Conservation (phyloP, 2,888 invertebrate species). For the Pharmacophagus antenor region DNA sequence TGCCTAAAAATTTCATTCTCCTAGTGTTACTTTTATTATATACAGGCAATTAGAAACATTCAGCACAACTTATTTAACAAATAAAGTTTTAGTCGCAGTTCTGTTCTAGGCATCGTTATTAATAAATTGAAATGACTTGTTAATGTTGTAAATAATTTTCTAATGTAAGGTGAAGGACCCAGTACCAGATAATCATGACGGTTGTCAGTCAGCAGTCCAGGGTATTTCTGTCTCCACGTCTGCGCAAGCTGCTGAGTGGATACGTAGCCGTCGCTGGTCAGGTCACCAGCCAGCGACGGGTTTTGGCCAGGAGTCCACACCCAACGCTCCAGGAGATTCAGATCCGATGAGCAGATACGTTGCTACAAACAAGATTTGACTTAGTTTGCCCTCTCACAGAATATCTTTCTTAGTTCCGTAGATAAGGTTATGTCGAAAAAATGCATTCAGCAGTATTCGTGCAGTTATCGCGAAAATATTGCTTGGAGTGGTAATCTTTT, state of each 20-base stretch:
- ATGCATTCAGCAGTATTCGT: no score
- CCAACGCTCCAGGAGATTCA: constrained; percentile 84
- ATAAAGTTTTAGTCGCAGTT: no score
- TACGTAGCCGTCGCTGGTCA: constrained; percentile 84
- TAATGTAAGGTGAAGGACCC: not conserved
- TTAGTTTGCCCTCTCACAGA: not conserved
- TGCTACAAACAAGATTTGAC: constrained; percentile 48
- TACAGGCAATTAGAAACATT: no score
- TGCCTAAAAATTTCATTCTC: no score
- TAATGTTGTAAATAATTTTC: no score
- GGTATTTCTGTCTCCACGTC: constrained; percentile 84
- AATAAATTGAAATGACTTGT: no score
- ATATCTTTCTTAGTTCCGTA: not conserved
- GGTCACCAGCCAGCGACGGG: constrained; percentile 77
- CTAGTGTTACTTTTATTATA: no score
- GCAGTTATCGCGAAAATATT: no score
- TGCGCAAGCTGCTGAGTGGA: constrained; percentile 85
- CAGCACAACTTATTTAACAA: no score
- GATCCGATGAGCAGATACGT: constrained; percentile 85
- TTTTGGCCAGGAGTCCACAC: constrained; percentile 83
- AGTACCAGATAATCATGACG: constrained; percentile 78
- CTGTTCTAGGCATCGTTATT: no score
- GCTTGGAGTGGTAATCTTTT: no score
- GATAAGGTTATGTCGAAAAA: not conserved
- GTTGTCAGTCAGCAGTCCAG: constrained; percentile 81